A percentile compares a stretch with the other conserved stretches of the same genome.
Evolutionary conservation across 2,113 vertebrate genomes (phyloP).

Genomic region (Oceanodroma tethys): DNA sequence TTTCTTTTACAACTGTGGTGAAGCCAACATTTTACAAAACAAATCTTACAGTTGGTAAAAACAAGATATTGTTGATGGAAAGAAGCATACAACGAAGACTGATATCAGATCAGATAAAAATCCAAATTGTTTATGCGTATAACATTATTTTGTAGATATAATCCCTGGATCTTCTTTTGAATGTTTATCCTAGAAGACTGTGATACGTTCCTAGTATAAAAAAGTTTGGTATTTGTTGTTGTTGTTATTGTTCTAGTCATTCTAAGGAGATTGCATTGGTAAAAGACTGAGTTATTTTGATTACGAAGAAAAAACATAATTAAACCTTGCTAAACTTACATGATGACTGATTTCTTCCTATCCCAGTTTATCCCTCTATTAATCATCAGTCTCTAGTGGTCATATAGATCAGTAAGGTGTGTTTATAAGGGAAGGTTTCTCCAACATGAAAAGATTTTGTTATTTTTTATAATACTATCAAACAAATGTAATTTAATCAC

Average conservation of each 20-base stretch:
- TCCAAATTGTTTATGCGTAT: not conserved
- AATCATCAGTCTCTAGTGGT: not conserved
- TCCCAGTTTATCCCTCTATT: not conserved
- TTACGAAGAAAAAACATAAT: not conserved
- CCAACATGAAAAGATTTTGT: not conserved
- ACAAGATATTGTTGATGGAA: not conserved
- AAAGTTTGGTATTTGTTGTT: not conserved
- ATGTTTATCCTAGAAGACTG: not conserved
- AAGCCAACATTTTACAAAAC: not conserved
- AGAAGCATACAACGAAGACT: not conserved
- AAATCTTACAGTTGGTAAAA: not conserved
- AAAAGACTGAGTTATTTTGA: not conserved
- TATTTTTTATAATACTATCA: not conserved
- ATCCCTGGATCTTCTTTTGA: not conserved
- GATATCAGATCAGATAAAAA: not conserved
- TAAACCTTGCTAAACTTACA: not conserved
- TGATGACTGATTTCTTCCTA: not conserved
- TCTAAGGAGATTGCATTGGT: not conserved
- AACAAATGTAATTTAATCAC: not conserved
- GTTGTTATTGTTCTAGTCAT: too few species aligned
- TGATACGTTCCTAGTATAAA: accelerated
- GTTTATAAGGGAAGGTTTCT: not conserved
- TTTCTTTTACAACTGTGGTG: not conserved
- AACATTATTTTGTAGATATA: not conserved
- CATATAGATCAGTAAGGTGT: not conserved